Conservation (phyloP, 2,797 vertebrate species). For the Huso huso region DNA sequence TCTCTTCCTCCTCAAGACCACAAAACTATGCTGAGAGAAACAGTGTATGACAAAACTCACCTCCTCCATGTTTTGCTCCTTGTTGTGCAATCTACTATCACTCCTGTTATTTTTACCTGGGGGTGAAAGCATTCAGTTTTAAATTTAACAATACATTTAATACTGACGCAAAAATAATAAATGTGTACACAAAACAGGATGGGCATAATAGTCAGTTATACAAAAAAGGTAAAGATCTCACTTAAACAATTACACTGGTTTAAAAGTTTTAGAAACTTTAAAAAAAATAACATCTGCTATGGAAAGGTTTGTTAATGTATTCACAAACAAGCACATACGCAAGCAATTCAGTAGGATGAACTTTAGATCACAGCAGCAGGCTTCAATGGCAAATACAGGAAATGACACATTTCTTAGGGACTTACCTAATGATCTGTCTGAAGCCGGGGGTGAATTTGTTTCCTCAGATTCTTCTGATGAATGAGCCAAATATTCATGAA, state of each 20-base stretch:
- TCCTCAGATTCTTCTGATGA: constrained; percentile 78
- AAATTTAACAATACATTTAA: not conserved
- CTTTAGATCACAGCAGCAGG: too few relatives aligned
- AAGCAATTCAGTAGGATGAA: too few relatives aligned
- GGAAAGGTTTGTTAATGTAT: too few relatives aligned
- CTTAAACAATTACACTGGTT: too few relatives aligned
- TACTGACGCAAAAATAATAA: constrained; percentile 16
- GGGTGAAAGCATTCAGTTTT: constrained; percentile 15
- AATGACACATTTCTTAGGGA: not conserved
- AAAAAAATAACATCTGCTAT: too few relatives aligned
- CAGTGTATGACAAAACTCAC: constrained; percentile 45
- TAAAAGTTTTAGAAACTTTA: too few relatives aligned
- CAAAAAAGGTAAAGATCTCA: too few relatives aligned
- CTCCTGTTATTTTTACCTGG: constrained; percentile 72
- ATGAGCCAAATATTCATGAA: constrained; percentile 87
- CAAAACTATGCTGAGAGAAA: too few relatives aligned
- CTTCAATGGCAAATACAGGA: constrained; percentile 13
- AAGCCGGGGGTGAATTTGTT: constrained; percentile 51
- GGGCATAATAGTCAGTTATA: too few relatives aligned
- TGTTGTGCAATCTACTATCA: constrained; percentile 54
- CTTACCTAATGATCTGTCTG: constrained; percentile 43
- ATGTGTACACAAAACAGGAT: too few relatives aligned
- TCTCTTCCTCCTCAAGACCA: too few relatives aligned
- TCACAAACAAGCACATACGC: too few relatives aligned
- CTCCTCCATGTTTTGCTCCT: constrained; percentile 78